phyloP scores from a whole-genome alignment of 2,113 vertebrate genomes.

The Furnarius figulus region DNA sequence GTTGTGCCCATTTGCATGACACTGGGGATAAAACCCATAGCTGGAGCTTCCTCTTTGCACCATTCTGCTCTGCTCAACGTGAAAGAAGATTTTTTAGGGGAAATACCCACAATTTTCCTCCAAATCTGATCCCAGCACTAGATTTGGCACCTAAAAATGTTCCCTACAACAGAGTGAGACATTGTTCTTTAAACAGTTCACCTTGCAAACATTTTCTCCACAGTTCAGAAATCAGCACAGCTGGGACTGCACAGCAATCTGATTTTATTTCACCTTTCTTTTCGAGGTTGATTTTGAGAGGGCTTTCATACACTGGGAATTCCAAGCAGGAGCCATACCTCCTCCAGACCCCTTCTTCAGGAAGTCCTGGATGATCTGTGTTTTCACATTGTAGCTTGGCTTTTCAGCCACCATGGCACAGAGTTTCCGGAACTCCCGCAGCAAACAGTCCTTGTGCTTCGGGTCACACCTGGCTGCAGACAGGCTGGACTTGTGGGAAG shows the following conservation, averaged over 20 bases:
- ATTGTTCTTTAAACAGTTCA: neutral
- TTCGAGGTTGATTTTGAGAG: neutral
- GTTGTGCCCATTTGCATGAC: neutral
- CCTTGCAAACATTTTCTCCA: neutral
- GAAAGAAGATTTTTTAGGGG: neutral
- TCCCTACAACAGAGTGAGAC: neutral
- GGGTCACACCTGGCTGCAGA: slow-evolving; percentile 84
- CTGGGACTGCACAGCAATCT: neutral
- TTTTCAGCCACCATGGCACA: slow-evolving; percentile 91
- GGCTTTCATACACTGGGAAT: neutral
- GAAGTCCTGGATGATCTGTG: slow-evolving; percentile 94
- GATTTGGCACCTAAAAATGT: neutral
- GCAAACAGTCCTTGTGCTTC: slow-evolving; percentile 90
- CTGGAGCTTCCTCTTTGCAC: neutral
- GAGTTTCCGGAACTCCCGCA: slow-evolving; percentile 93
- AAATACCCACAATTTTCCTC: neutral
- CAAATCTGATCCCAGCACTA: neutral
- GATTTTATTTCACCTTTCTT: neutral
- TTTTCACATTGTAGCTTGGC: slow-evolving; percentile 93
- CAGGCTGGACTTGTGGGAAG: slow-evolving; percentile 71
- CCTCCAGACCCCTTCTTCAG: slow-evolving; percentile 87
- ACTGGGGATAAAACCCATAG: neutral
- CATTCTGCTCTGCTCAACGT: neutral
- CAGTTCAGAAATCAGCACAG: neutral
- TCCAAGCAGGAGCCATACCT: slow-evolving; percentile 70